Conservation (phyloP, 1,140 invertebrate genomes). For the Microvelia longipes region DNA sequence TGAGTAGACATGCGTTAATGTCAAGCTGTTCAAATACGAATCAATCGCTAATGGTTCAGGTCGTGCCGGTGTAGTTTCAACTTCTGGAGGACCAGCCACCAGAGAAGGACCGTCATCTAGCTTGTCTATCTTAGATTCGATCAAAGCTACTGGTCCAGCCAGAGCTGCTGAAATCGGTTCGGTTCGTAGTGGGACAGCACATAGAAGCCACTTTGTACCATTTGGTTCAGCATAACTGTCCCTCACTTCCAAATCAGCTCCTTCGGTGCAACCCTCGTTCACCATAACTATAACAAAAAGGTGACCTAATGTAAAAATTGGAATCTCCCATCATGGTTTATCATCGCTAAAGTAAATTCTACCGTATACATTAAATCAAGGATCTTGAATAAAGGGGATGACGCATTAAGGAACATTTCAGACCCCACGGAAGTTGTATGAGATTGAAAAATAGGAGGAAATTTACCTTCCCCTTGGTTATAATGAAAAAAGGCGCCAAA, state of each 20-base stretch:
- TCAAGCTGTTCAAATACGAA: conserved; percentile 43
- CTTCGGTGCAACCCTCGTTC: conserved; percentile 28
- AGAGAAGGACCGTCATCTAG: not conserved
- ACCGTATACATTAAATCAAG: too few relatives aligned
- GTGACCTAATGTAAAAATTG: too few relatives aligned
- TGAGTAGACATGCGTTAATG: conserved; percentile 33
- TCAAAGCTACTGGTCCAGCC: not conserved
- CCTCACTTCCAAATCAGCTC: conserved; percentile 37
- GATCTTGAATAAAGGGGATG: too few relatives aligned
- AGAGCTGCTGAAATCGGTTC: not conserved
- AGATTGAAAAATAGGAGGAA: too few relatives aligned
- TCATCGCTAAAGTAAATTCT: too few relatives aligned
- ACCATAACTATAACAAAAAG: conserved; percentile 8
- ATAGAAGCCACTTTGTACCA: conserved; percentile 46
- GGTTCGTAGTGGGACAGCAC: conserved; percentile 18
- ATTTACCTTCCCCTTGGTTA: too few relatives aligned
- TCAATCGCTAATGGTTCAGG: conserved; percentile 37
- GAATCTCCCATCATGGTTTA: too few relatives aligned
- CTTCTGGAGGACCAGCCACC: not conserved
- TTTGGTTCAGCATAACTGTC: conserved; percentile 48
- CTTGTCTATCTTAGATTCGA: not conserved
- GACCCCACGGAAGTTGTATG: too few relatives aligned
- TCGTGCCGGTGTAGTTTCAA: conserved; percentile 24
- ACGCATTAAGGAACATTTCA: too few relatives aligned
- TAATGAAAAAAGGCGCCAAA: too few relatives aligned